Evolutionary conservation across 2,797 vertebrate genomes (phyloP).

Genomic region (Fistularia tabacaria): DNA sequence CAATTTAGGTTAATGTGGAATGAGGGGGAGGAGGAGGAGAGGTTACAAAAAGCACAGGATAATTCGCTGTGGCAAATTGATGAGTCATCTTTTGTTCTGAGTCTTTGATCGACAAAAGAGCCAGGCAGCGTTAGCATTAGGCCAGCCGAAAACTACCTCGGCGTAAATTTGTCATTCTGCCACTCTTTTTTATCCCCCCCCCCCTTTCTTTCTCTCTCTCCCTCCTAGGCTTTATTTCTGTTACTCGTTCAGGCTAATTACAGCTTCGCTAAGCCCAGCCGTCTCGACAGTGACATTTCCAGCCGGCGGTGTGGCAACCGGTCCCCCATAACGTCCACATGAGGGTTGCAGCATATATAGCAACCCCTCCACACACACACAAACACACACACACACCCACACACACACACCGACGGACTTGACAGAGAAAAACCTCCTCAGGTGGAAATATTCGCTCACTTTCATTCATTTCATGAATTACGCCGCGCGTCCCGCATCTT

Average conservation of each 20-base stretch:
- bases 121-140: slow-evolving; percentile 6
- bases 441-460: too few relatives aligned
- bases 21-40: slow-evolving; percentile 33
- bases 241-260: slow-evolving; percentile 56
- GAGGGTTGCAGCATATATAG: too few relatives aligned
- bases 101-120: slow-evolving; percentile 53
- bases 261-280: slow-evolving; percentile 26
- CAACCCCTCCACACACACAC: too few relatives aligned
- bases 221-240: neutral
- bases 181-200: slow-evolving; percentile 13
- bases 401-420: too few relatives aligned
- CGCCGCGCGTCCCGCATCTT: too few relatives aligned
- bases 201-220: slow-evolving; percentile 15
- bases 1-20: slow-evolving; percentile 62
- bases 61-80: slow-evolving; percentile 64
- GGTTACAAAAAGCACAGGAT: slow-evolving; percentile 29
- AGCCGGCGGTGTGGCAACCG: slow-evolving; percentile 37
- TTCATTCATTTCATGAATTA: too few relatives aligned
- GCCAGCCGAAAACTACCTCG: slow-evolving; percentile 17
- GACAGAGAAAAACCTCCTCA: too few relatives aligned
- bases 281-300: slow-evolving; percentile 53
- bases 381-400: too few relatives aligned
- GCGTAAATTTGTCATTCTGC: slow-evolving; percentile 41
- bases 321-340: slow-evolving; percentile 38
- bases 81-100: slow-evolving; percentile 58